These are phyloP conservation scores for Oeneis ivallda DNA, from an alignment of 2,888 invertebrate species.

Conservation along the genomic window DNA sequence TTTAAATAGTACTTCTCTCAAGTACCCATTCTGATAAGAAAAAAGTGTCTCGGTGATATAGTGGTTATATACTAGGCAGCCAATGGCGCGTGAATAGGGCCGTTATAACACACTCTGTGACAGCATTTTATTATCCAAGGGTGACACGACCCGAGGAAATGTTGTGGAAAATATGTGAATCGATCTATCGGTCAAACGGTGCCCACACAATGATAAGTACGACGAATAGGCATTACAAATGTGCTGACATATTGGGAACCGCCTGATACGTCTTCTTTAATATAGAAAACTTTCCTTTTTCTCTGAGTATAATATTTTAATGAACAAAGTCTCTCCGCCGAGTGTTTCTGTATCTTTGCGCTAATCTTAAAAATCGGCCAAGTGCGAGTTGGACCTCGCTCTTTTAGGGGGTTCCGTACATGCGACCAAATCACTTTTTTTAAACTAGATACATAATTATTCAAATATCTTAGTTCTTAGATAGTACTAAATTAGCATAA, in stretches of 20 bases:
- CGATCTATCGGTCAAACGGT: constrained; percentile 14
- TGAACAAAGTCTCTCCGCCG: too few species aligned
- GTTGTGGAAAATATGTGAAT: constrained; percentile 61
- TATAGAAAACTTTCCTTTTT: too few species aligned
- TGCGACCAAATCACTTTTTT: too few species aligned
- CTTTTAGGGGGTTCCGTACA: too few species aligned
- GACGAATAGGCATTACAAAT: background rate
- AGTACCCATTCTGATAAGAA: constrained; percentile 17
- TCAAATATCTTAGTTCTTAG: too few species aligned
- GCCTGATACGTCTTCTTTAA: background rate
- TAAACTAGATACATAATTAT: too few species aligned
- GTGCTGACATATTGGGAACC: background rate
- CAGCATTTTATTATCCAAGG: constrained; percentile 54
- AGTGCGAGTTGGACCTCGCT: too few species aligned
- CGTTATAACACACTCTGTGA: constrained; percentile 29
- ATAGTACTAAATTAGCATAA: too few species aligned
- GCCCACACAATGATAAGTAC: background rate
- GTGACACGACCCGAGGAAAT: constrained; percentile 63
- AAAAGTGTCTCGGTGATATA: constrained; percentile 14
- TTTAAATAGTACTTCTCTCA: too few species aligned
- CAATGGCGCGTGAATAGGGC: constrained; percentile 25
- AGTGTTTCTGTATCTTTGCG: too few species aligned
- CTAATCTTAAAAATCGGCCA: too few species aligned
- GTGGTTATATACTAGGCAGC: constrained; percentile 8
- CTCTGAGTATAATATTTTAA: too few species aligned